Percentiles rank a stretch among this genome's conserved stretches.
Evolutionary conservation across 1,140 invertebrate genomes (phyloP).

Genomic region (Drosophila dunni): DNA sequence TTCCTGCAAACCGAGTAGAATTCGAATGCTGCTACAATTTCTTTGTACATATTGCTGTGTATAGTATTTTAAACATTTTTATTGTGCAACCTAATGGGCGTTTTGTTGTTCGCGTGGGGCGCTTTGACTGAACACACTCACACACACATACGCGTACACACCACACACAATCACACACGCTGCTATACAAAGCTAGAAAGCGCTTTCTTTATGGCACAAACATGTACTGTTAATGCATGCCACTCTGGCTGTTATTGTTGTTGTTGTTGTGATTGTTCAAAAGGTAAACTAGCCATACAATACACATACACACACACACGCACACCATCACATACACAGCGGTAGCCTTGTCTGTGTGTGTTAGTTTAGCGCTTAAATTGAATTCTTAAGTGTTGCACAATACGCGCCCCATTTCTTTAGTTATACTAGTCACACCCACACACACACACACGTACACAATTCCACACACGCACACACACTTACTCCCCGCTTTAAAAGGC

Average conservation of each 20-base stretch:
- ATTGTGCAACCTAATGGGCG: slow-evolving; percentile 75
- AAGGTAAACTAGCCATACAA: slow-evolving; percentile 75
- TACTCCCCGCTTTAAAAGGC: slow-evolving; percentile 29
- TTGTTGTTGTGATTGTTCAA: slow-evolving; percentile 43
- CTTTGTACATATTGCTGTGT: slow-evolving; percentile 46
- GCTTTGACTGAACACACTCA: slow-evolving; percentile 44
- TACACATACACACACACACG: slow-evolving; percentile 32
- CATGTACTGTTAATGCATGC: slow-evolving; percentile 76
- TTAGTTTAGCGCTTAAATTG: slow-evolving; percentile 65
- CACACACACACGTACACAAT: neutral
- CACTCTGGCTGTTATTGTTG: slow-evolving; percentile 47
- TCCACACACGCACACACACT: neutral
- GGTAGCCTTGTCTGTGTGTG: slow-evolving; percentile 21
- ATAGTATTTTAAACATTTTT: slow-evolving; percentile 79
- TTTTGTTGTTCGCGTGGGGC: slow-evolving; percentile 64
- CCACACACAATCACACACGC: slow-evolving; percentile 12
- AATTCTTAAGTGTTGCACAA: slow-evolving; percentile 69
- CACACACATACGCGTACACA: slow-evolving; percentile 16
- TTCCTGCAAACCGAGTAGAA: slow-evolving; percentile 15
- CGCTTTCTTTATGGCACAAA: slow-evolving; percentile 67
- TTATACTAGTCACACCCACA: slow-evolving; percentile 12
- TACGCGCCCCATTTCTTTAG: slow-evolving; percentile 37
- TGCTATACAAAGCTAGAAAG: neutral
- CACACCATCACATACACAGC: neutral
- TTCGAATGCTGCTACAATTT: slow-evolving; percentile 43